Evolutionary conservation across 2,888 invertebrate genomes (phyloP).

Genomic region (Ennomos quercinarius): DNA sequence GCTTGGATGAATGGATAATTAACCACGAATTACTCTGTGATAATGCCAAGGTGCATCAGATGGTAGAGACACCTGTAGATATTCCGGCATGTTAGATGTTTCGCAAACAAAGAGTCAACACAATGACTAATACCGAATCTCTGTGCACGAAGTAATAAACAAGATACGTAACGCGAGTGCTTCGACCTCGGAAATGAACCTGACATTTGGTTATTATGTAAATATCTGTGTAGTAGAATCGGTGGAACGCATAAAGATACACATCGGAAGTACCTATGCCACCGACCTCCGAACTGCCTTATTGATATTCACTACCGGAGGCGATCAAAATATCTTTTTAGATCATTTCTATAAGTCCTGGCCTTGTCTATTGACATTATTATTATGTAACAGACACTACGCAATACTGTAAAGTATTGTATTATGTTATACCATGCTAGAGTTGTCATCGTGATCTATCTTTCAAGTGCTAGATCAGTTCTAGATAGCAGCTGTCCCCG

Average conservation of each 20-base stretch:
- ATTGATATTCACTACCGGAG: constrained; percentile 17
- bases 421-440: no score
- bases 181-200: constrained; percentile 39
- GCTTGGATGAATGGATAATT: no score
- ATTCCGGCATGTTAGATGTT: no score
- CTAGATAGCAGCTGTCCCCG: neutral
- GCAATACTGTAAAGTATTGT: no score
- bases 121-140: constrained; percentile 8
- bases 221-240: constrained; percentile 2
- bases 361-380: neutral
- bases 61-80: neutral
- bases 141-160: neutral
- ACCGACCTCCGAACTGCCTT: constrained; percentile 15
- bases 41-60: constrained; percentile 18
- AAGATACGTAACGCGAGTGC: constrained; percentile 2
- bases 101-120: neutral
- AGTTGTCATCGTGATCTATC: no score
- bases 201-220: constrained; percentile 35
- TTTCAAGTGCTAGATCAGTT: no score
- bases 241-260: neutral
- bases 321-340: constrained; percentile 5
- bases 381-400: no score
- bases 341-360: neutral
- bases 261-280: constrained; percentile 2
- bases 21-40: neutral